A percentile compares a stretch with the other conserved stretches of the same genome.
phyloP scores from a whole-genome alignment of 2,113 vertebrate genomes.

The Pedionomus torquatus region DNA sequence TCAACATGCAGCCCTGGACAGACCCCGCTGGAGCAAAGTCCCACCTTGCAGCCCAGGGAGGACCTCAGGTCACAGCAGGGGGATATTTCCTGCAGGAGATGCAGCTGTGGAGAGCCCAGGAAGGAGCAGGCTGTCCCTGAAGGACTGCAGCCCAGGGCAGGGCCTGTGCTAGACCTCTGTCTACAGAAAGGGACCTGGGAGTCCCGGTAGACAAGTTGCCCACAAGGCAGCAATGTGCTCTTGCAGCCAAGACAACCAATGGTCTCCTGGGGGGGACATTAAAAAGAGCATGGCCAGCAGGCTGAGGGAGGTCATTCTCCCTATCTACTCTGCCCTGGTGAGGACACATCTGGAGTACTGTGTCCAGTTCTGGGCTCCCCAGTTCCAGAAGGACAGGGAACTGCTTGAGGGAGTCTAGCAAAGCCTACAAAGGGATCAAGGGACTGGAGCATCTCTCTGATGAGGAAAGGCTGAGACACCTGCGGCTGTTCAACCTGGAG shows the following conservation, averaged over 20 bases:
- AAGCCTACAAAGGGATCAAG: not conserved
- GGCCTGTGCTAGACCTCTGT: fast-evolving
- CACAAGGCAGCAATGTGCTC: not conserved
- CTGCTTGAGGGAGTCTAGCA: not conserved
- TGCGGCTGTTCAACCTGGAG: not conserved
- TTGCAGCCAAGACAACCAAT: not conserved
- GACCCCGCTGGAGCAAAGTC: not conserved
- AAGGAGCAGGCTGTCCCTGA: not conserved
- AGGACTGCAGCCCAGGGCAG: not conserved
- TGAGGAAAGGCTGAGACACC: not conserved
- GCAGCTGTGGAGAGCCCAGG: not conserved
- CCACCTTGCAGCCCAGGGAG: too few species aligned
- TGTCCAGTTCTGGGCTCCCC: not conserved
- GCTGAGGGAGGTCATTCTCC: not conserved
- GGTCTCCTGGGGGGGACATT: not conserved
- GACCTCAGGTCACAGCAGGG: not conserved
- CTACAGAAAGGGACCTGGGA: not conserved
- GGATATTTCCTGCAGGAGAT: not conserved
- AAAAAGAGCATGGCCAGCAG: not conserved
- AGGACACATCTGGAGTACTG: not conserved
- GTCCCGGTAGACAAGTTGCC: not conserved
- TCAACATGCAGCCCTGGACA: not conserved
- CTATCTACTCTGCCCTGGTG: not conserved
- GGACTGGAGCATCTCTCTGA: not conserved
- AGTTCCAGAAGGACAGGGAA: not conserved